phyloP scores from a whole-genome alignment of 1,140 invertebrate species.

The Helicoverpa zea region DNA sequence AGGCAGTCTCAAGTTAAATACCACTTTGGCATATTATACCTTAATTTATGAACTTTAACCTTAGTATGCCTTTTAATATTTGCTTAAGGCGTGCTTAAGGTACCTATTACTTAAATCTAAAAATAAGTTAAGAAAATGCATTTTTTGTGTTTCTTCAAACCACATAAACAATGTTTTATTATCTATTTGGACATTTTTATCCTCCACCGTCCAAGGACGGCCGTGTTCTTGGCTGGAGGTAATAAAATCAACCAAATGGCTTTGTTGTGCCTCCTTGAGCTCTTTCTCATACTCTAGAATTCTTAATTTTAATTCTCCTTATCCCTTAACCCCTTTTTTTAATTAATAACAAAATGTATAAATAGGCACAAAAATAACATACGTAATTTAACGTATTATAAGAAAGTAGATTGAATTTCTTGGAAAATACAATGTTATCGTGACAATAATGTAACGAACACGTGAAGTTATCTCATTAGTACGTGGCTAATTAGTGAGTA shows the following conservation, averaged over 20 bases:
- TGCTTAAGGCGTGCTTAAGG: not conserved
- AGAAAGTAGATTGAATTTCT: not conserved
- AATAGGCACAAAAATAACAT: not conserved
- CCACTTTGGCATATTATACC: not conserved
- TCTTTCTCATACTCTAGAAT: conserved; percentile 39
- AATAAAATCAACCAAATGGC: conserved; percentile 65
- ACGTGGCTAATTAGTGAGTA: not conserved
- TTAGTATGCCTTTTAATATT: not conserved
- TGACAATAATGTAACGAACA: not conserved
- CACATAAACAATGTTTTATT: conserved; percentile 56
- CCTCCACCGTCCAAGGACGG: conserved; percentile 55
- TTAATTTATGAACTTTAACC: conserved; percentile 11
- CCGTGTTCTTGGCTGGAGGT: conserved; percentile 45
- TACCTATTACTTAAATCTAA: conserved; percentile 1
- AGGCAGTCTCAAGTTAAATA: not conserved
- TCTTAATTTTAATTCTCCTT: conserved; percentile 28
- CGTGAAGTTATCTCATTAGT: conserved; percentile 2
- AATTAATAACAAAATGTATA: not conserved
- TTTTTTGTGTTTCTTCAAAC: conserved; percentile 35
- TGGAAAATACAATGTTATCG: not conserved
- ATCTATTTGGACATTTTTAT: conserved; percentile 65
- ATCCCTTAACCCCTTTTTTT: conserved; percentile 8
- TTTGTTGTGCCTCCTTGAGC: conserved; percentile 56
- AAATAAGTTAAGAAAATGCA: conserved; percentile 28
- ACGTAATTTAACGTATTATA: too few relatives aligned